phyloP scores from a whole-genome alignment of 2,113 vertebrate genomes.

The Phyllostomus discolor region DNA sequence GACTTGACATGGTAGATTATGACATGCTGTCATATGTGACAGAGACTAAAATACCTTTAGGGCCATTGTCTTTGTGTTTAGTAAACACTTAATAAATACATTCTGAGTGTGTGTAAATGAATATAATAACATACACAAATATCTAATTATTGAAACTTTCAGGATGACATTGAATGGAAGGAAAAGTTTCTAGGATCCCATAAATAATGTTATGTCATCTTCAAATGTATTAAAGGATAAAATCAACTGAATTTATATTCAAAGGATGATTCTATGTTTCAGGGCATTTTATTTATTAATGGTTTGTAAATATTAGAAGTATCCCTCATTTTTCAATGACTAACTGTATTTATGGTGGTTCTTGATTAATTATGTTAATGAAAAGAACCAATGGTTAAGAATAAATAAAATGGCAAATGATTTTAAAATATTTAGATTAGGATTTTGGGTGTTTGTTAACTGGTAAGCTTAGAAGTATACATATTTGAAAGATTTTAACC shows the following conservation, averaged over 20 bases:
- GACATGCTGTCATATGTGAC: not conserved
- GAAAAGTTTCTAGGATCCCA: not conserved
- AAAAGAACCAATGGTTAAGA: not conserved
- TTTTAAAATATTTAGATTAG: not conserved
- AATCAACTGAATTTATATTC: not conserved
- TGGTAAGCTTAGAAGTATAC: not conserved
- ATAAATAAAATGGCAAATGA: not conserved
- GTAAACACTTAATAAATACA: not conserved
- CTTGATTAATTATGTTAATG: not conserved
- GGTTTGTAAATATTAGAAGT: not conserved
- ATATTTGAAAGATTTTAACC: not conserved
- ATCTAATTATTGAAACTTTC: not conserved
- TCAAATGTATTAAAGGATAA: not conserved
- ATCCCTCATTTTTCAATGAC: not conserved
- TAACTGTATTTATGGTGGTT: not conserved
- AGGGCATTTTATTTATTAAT: not conserved
- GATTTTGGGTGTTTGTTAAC: not conserved
- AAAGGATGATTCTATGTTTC: not conserved
- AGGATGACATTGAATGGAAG: not conserved
- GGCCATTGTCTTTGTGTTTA: not conserved
- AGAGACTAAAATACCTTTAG: not conserved
- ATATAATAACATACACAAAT: not conserved
- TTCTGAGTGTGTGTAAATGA: not conserved
- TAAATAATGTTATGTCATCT: not conserved
- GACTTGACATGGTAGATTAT: not conserved